Conservation (phyloP, 2,888 invertebrate genomes). For the Dermolepida albohirtum region DNA sequence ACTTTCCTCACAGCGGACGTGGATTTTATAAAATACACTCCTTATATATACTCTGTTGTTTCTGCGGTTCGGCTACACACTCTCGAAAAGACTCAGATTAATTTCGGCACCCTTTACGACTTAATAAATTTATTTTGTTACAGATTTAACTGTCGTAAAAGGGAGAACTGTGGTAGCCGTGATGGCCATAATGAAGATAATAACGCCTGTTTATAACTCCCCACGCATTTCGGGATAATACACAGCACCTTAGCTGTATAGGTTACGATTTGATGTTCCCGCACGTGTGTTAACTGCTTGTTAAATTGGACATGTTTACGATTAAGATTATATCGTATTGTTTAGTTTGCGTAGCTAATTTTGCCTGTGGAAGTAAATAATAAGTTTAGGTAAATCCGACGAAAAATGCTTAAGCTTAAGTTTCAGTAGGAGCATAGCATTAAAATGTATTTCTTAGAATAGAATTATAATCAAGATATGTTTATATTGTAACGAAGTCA, state of each 20-base stretch:
- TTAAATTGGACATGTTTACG: slow-evolving; percentile 18
- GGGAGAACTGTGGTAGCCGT: slow-evolving; percentile 16
- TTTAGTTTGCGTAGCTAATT: no score
- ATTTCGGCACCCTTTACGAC: slow-evolving; percentile 22
- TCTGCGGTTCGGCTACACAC: neutral
- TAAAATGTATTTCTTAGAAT: no score
- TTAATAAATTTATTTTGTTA: slow-evolving; percentile 31
- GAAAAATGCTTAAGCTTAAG: no score
- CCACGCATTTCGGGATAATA: slow-evolving; percentile 13
- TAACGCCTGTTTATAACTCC: slow-evolving; percentile 21
- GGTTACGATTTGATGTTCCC: slow-evolving; percentile 17
- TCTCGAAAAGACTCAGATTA: slow-evolving; percentile 21
- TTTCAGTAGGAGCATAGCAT: no score
- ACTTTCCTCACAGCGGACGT: no score
- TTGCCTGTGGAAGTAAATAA: no score
- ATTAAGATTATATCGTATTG: no score
- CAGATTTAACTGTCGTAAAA: slow-evolving; percentile 28
- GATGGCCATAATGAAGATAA: slow-evolving; percentile 32
- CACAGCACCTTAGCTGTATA: slow-evolving; percentile 2
- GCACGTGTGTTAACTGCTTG: neutral
- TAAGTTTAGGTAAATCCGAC: no score
- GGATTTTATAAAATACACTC: no score
- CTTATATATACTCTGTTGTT: neutral
- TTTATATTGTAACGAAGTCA: no score
- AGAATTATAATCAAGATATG: no score